Percentiles rank a stretch among this genome's conserved stretches.
Conservation (phyloP, 1,140 invertebrate species). For the Papilio polytes region DNA sequence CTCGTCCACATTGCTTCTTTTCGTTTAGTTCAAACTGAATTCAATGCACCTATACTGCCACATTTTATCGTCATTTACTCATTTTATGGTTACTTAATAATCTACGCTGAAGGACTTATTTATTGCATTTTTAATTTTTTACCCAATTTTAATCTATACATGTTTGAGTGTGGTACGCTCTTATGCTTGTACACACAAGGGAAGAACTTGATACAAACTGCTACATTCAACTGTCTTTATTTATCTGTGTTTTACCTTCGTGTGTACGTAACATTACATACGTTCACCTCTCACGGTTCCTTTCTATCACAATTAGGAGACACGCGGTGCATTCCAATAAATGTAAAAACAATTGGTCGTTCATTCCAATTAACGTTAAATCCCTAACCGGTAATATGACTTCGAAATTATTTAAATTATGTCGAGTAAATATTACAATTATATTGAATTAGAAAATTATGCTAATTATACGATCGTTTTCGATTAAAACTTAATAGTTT, state of each 20-base stretch:
- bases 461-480: neutral
- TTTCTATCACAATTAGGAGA: neutral
- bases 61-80: too few species aligned
- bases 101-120: too few species aligned
- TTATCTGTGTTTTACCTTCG: neutral
- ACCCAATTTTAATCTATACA: too few species aligned
- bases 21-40: neutral
- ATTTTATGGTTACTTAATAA: too few species aligned
- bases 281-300: neutral
- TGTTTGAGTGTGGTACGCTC: too few species aligned
- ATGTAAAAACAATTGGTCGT: conserved; percentile 9
- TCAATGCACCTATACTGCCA: neutral
- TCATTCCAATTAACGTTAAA: neutral
- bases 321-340: conserved; percentile 1
- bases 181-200: too few species aligned
- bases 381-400: neutral
- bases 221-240: neutral
- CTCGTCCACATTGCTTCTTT: neutral
- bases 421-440: conserved; percentile 7
- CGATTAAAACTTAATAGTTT: neutral
- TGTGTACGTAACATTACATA: neutral
- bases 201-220: neutral
- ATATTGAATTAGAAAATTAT: neutral
- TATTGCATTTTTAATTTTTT: too few species aligned
- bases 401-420: conserved; percentile 23